phyloP scores from a whole-genome alignment of 2,113 vertebrate genomes.

The Epinephelus moara region DNA sequence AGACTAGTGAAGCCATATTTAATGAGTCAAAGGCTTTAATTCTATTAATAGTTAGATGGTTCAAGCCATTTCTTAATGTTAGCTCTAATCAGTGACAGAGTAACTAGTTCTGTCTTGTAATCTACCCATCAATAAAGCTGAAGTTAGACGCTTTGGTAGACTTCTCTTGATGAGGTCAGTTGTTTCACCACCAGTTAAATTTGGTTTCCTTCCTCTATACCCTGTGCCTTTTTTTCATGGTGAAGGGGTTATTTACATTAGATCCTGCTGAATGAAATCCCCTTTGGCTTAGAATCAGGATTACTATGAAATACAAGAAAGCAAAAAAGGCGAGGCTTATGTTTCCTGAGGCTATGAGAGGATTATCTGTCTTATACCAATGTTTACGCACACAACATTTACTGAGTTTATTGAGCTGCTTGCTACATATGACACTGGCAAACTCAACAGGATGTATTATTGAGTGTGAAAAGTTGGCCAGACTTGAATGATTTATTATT shows the following conservation, averaged over 20 bases:
- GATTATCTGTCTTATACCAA: conserved; percentile 44
- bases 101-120: neutral
- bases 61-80: neutral
- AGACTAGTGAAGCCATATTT: too few species aligned
- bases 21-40: neutral
- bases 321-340: conserved; percentile 25
- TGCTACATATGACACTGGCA: neutral
- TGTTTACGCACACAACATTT: conserved; percentile 36
- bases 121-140: neutral
- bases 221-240: neutral
- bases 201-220: neutral
- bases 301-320: conserved; percentile 40
- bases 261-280: conserved; percentile 30
- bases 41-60: neutral
- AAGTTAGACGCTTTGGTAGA: neutral
- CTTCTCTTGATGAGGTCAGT: neutral
- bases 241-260: conserved; percentile 14
- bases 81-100: neutral
- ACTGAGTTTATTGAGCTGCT: conserved; percentile 36
- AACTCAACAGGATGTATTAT: neutral
- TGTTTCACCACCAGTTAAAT: neutral
- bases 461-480: neutral
- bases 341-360: conserved; percentile 40
- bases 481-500: neutral
- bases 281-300: conserved; percentile 34